Conservation (phyloP, 2,113 vertebrate species). For the Grammomys dolichurus region DNA sequence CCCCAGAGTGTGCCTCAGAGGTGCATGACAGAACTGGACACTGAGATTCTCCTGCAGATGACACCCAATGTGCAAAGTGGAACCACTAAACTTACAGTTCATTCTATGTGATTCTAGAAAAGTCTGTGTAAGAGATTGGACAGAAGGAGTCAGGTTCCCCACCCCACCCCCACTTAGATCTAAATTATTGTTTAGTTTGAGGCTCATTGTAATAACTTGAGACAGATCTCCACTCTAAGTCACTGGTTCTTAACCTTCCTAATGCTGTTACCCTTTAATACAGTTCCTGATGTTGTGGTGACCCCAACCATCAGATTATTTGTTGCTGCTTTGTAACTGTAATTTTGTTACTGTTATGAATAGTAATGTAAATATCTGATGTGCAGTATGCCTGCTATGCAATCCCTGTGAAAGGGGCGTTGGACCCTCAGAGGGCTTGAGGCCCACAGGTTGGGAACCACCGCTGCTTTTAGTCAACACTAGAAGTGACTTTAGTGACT, state of each 20-base stretch:
- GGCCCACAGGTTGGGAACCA: too few species aligned
- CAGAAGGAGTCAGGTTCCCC: background rate
- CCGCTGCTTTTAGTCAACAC: background rate
- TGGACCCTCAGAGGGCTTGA: background rate
- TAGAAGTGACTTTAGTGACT: background rate
- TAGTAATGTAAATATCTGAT: background rate
- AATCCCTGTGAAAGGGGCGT: background rate
- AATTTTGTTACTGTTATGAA: background rate
- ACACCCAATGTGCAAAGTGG: background rate
- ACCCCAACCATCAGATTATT: background rate
- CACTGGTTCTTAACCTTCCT: background rate
- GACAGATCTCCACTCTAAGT: background rate
- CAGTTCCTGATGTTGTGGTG: background rate
- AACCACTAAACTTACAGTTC: conserved; percentile 21
- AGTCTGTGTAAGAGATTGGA: background rate
- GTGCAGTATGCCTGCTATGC: background rate
- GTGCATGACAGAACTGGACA: background rate
- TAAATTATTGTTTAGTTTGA: background rate
- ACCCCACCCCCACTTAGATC: background rate
- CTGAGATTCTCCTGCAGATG: background rate
- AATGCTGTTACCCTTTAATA: background rate
- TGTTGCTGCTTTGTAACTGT: background rate
- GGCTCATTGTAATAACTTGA: background rate
- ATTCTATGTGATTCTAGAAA: conserved; percentile 43
- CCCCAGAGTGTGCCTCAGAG: background rate